A percentile compares a stretch with the other conserved stretches of the same genome.
Conservation (phyloP, 2,797 vertebrate genomes). For the Sebastes alutus region DNA sequence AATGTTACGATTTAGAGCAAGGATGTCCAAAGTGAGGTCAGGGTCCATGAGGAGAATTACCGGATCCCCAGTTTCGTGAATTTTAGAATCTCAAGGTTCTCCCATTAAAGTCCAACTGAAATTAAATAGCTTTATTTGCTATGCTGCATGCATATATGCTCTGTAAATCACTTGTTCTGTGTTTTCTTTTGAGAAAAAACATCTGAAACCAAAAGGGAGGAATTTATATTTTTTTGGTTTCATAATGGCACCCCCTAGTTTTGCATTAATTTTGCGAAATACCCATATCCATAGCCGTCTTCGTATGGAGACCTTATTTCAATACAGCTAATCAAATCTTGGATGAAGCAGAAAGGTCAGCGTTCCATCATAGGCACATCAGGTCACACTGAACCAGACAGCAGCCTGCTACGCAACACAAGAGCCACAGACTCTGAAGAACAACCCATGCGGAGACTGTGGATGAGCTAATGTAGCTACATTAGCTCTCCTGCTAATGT, state of each 20-base stretch:
- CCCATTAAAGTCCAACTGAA: background rate
- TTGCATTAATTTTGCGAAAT: too few species aligned
- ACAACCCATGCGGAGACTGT: too few species aligned
- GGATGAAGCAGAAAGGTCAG: background rate
- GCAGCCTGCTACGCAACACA: background rate
- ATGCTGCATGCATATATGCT: background rate
- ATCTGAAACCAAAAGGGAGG: background rate
- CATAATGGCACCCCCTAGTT: too few species aligned
- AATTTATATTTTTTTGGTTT: background rate
- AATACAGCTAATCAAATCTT: background rate
- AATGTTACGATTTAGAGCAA: background rate
- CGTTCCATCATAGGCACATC: background rate
- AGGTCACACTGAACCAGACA: background rate
- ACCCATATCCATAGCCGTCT: background rate
- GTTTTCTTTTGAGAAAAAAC: background rate
- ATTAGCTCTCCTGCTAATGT: background rate
- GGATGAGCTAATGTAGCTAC: background rate
- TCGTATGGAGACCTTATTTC: background rate
- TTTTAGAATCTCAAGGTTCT: background rate
- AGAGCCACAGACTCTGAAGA: background rate
- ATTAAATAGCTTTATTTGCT: background rate
- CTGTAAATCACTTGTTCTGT: background rate
- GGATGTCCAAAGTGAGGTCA: background rate
- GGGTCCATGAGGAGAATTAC: background rate
- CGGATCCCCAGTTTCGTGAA: background rate